Percentiles rank a stretch among this genome's conserved stretches.
Conservation (phyloP, 92 coral and sea anemone genomes). For the Galaxea fascicularis region DNA sequence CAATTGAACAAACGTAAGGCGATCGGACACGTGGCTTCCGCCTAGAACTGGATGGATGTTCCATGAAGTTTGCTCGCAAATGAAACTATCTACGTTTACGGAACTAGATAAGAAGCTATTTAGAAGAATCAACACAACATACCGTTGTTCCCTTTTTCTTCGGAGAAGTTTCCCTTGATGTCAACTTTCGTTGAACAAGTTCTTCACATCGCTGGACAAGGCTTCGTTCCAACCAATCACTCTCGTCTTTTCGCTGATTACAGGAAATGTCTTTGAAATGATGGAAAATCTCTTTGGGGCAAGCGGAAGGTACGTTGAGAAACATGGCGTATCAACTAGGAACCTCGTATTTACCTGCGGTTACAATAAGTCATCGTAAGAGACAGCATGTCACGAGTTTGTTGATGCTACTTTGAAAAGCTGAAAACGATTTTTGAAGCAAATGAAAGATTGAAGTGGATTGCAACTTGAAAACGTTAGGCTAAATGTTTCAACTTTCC, state of each 20-base stretch:
- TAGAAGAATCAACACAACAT: background rate
- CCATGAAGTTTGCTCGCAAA: too few relatives aligned
- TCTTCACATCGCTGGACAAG: slow-evolving; percentile 53
- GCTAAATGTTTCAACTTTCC: too few relatives aligned
- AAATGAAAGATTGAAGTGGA: too few relatives aligned
- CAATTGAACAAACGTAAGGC: too few relatives aligned
- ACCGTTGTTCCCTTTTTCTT: slow-evolving; percentile 15
- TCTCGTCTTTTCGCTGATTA: slow-evolving; percentile 5
- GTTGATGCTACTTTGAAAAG: too few relatives aligned
- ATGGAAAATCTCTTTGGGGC: slow-evolving; percentile 29
- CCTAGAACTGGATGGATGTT: too few relatives aligned
- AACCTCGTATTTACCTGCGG: slow-evolving; percentile 8
- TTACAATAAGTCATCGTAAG: background rate
- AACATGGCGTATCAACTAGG: slow-evolving; percentile 21
- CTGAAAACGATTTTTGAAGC: too few relatives aligned
- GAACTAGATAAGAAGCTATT: too few relatives aligned
- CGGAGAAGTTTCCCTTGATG: slow-evolving; percentile 14
- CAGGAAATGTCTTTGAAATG: slow-evolving; percentile 15
- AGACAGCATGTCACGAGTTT: background rate
- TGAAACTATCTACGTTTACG: too few relatives aligned
- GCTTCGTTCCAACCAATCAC: slow-evolving; percentile 35
- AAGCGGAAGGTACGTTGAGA: slow-evolving; percentile 33
- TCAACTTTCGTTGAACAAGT: slow-evolving; percentile 16
- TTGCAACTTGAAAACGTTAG: too few relatives aligned
- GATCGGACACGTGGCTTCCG: too few relatives aligned